phyloP scores from a whole-genome alignment of 2,113 vertebrate species.

The Steatornis caripensis region DNA sequence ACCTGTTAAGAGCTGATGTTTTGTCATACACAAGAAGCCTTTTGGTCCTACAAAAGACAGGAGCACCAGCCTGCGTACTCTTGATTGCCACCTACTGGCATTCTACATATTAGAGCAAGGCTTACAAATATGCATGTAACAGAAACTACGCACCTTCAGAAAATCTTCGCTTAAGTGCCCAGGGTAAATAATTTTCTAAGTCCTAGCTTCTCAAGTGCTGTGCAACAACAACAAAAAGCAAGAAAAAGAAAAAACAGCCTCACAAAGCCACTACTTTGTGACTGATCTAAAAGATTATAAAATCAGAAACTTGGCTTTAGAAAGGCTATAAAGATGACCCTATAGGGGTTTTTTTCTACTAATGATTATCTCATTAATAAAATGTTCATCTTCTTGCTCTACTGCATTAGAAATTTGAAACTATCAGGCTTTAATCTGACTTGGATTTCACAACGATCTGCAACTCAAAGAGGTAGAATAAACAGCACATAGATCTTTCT shows the following conservation, averaged over 20 bases:
- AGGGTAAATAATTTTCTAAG: neutral
- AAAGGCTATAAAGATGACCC: neutral
- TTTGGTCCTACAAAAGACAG: neutral
- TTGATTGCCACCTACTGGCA: conserved; percentile 54
- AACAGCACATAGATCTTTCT: neutral
- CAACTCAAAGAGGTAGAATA: neutral
- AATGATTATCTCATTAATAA: neutral
- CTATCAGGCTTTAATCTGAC: neutral
- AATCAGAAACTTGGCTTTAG: neutral
- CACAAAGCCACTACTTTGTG: neutral
- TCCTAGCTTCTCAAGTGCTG: neutral
- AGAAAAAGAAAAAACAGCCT: neutral
- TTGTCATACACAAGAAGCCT: neutral
- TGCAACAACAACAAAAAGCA: neutral
- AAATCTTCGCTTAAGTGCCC: neutral
- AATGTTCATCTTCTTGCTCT: neutral
- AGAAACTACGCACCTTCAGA: neutral
- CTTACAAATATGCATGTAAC: neutral
- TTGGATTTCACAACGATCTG: neutral
- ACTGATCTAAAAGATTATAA: neutral
- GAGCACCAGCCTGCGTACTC: neutral
- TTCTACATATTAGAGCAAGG: neutral
- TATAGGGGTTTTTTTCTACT: neutral
- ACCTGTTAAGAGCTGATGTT: neutral
- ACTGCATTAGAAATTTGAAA: neutral